Conservation (phyloP, 2,888 invertebrate genomes). For the Eueremaeus valkanovi region DNA sequence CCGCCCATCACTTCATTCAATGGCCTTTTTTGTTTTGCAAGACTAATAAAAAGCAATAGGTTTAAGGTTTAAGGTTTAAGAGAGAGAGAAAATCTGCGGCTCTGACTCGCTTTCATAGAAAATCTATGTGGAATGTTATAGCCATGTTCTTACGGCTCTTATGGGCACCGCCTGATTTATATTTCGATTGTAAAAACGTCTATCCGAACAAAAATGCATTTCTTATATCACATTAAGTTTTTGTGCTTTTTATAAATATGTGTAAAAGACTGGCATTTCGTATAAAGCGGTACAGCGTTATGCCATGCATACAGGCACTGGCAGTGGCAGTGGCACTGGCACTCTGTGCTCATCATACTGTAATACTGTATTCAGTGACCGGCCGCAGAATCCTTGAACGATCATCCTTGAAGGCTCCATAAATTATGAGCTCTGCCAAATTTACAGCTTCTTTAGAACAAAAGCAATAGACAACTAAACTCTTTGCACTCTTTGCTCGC, state of each 20-base stretch:
- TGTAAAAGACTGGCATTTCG: no score
- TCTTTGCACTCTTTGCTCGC: neutral
- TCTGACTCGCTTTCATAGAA: neutral
- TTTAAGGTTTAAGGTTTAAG: no score
- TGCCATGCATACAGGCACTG: neutral
- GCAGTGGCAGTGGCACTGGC: neutral
- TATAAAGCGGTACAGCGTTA: no score
- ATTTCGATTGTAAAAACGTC: constrained; percentile 35
- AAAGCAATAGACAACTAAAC: constrained; percentile 18
- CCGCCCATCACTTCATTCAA: constrained; percentile 31
- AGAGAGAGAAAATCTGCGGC: no score
- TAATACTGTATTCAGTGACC: no score
- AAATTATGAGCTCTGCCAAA: constrained; percentile 5
- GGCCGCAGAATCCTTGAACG: neutral
- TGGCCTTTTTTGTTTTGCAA: constrained; percentile 32
- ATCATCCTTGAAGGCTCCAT: constrained; percentile 7
- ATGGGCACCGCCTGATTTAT: constrained; percentile 28
- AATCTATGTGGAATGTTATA: neutral
- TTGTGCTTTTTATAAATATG: neutral
- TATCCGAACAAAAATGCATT: constrained; percentile 1
- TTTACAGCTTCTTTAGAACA: constrained; percentile 7
- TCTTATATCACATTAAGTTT: constrained; percentile 8
- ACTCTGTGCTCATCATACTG: neutral
- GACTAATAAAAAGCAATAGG: constrained; percentile 27
- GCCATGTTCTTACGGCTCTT: neutral